Base-by-base conservation (phyloP, 1,140 invertebrate genomes). In the Pantala flavescens region DNA sequence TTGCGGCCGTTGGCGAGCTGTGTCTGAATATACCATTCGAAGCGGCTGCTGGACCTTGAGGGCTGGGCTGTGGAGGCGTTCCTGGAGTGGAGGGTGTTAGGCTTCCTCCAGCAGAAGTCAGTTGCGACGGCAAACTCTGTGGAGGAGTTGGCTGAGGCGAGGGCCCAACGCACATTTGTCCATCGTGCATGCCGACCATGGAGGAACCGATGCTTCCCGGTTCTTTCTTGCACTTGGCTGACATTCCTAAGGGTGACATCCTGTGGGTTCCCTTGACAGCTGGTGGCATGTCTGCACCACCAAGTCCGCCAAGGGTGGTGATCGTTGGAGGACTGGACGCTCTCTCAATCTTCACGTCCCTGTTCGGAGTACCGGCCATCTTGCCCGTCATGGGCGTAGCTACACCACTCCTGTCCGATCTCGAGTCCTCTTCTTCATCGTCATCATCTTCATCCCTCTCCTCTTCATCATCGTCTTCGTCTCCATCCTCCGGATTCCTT, bases 371-470 rank as follows among this genome's bases (percentile, higher is more conserved):
- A 70, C 74, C 77, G 16, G 78, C 76, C 10, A 80, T 63, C 78
- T 88, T 86, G 78, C 89, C 88, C 36, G 83, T 81, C 73, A 82
- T 83, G 14, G 81, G 76, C 82, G 84, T 84, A 11, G 82, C 80
- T n/a, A 86, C 80, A 43, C 86, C 85, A 77, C 85, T 88, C 0
- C 85, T 86, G 75, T 89, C 88, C 16, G 88, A 89, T 75, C 89
- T 84, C 0, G 90, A 91, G 78, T 92, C 91, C 75, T 92, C 90
- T 81, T 91, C 90, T 11, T 49, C 49, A 19, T 63, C 49, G 12
- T 63, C 49, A 5, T 63, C 49, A 1, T 63, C 49, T 19, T 63
- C 49, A 16, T 21, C n/a, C 12, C n/a, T 21, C 16, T 63, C 49
- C n/a, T 63, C 49, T 12, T 63, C 49, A 63, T 63, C 49, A 7